phyloP scores from a whole-genome alignment of 2,797 vertebrate genomes.

The Parambassis ranga region DNA sequence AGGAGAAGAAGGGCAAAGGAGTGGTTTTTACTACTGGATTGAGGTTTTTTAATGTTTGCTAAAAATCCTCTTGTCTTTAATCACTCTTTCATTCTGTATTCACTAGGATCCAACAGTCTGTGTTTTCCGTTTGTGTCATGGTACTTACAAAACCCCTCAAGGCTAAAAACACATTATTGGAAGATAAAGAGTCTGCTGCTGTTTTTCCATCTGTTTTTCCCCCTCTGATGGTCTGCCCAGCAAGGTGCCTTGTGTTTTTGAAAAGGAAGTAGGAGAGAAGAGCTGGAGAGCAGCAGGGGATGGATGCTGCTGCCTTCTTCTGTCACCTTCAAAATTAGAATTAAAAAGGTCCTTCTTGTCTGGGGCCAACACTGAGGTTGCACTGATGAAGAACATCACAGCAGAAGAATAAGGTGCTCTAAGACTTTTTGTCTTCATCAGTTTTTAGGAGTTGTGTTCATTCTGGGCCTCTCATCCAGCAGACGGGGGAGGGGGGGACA shows the following conservation, averaged over 20 bases:
- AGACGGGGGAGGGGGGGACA: conserved; percentile 23
- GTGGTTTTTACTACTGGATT: conserved; percentile 51
- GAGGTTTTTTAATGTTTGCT: conserved; percentile 53
- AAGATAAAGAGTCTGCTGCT: conserved; percentile 55
- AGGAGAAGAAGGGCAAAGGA: conserved; percentile 58
- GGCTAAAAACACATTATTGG: conserved; percentile 53
- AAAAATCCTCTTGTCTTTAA: conserved; percentile 65
- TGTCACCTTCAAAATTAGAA: conserved; percentile 31
- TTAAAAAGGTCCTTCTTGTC: conserved; percentile 41
- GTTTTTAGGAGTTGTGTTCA: conserved; percentile 30
- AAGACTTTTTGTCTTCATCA: conserved; percentile 42
- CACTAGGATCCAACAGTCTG: conserved; percentile 30
- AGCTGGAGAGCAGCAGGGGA: conserved; percentile 37
- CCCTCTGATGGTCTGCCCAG: conserved; percentile 31
- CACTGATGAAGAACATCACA: conserved; percentile 44
- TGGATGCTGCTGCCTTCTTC: conserved; percentile 12
- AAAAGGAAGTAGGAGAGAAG: conserved; percentile 44
- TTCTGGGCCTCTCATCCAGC: conserved; percentile 55
- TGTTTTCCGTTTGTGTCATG: conserved; percentile 37
- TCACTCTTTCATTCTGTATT: conserved; percentile 47
- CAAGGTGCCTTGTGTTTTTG: conserved; percentile 44
- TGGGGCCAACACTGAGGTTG: conserved; percentile 8
- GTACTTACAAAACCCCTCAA: conserved; percentile 45
- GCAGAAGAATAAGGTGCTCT: conserved; percentile 67
- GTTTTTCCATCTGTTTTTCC: conserved; percentile 15